Percentiles rank a stretch among this genome's conserved stretches.
Conservation (phyloP, 2,888 invertebrate species). For the Andrena chrysosceles region DNA sequence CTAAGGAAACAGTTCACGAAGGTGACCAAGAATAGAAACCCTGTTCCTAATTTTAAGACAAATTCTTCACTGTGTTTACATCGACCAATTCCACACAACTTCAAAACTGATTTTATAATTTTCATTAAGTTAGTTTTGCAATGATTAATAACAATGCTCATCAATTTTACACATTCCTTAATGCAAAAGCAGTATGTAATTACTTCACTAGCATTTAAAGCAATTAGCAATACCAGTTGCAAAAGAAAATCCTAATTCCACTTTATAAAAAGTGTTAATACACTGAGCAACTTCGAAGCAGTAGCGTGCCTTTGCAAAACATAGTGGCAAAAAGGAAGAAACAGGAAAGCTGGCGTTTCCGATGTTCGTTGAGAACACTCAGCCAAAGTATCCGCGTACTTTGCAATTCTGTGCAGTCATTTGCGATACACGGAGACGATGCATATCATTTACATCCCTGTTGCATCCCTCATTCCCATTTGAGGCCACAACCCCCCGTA, state of each 20-base stretch:
- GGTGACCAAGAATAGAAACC: too few relatives aligned
- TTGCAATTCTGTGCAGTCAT: conserved; percentile 14
- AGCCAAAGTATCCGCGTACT: not conserved
- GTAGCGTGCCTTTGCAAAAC: not conserved
- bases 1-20: not conserved
- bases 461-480: conserved; percentile 53
- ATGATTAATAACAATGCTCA: not conserved
- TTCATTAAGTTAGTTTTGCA: not conserved
- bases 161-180: not conserved
- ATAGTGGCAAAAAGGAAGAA: not conserved
- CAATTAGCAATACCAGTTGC: too few relatives aligned
- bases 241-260: too few relatives aligned
- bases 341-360: not conserved
- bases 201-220: too few relatives aligned
- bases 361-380: not conserved
- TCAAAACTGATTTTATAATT: not conserved
- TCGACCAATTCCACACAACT: not conserved
- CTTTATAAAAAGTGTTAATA: too few relatives aligned
- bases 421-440: conserved; percentile 15
- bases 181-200: too few relatives aligned
- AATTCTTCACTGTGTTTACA: not conserved
- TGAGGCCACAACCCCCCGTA: conserved; percentile 40
- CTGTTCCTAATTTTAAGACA: too few relatives aligned
- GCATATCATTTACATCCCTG: conserved; percentile 41
- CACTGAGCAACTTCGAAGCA: too few relatives aligned